These are phyloP conservation scores for Coregonus sp. DNA, from an alignment of 2,797 vertebrate species.

Conservation along the genomic window DNA sequence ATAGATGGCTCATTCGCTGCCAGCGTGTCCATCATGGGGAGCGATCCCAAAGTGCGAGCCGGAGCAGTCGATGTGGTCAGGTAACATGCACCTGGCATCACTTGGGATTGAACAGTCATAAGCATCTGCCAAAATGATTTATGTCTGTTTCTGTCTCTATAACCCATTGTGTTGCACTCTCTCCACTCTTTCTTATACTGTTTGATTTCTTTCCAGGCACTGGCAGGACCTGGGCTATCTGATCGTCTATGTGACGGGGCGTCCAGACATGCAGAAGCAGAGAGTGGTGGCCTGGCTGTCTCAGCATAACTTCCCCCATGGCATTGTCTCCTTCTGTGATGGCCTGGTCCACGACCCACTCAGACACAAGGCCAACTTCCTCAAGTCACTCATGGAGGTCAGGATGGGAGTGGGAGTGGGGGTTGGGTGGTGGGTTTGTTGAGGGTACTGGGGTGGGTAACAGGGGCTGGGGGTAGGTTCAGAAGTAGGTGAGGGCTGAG, in stretches of 20 bases:
- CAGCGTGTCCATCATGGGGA: conserved; percentile 99
- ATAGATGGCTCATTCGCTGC: conserved; percentile 98
- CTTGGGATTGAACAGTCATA: background rate
- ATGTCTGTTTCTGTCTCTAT: background rate
- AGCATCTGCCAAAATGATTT: background rate
- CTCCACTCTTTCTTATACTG: background rate
- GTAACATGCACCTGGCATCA: conserved; percentile 64
- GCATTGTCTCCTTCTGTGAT: conserved; percentile 96
- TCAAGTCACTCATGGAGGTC: conserved; percentile 91
- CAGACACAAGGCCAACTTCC: conserved; percentile 96
- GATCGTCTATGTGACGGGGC: conserved; percentile 97
- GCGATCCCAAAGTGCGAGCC: conserved; percentile 95
- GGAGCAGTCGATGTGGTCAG: conserved; percentile 98
- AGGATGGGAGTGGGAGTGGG: conserved; percentile 17
- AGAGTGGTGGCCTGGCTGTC: conserved; percentile 97
- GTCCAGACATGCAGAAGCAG: conserved; percentile 99
- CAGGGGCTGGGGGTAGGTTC: background rate
- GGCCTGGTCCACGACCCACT: conserved; percentile 96
- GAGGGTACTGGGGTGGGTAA: background rate
- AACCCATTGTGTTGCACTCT: background rate
- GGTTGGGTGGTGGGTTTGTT: background rate
- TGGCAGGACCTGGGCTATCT: conserved; percentile 99
- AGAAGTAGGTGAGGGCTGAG: background rate
- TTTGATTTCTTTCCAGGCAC: conserved; percentile 78
- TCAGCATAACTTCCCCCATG: conserved; percentile 98